Evolutionary conservation across 2,113 vertebrate species (phyloP).

Genomic region (Cyanocitta stelleri): DNA sequence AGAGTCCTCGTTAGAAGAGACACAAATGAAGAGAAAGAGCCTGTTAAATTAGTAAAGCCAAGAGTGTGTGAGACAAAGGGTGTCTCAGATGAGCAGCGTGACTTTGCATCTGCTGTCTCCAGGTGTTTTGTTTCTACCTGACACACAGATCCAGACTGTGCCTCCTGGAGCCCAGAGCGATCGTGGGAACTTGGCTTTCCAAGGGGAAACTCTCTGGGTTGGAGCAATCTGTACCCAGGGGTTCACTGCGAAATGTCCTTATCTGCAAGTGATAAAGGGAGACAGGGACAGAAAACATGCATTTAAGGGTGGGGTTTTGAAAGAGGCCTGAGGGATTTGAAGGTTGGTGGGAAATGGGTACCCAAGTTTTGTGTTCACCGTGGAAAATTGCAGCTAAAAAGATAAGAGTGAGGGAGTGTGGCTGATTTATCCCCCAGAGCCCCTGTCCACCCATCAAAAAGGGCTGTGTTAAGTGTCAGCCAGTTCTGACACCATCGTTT

Average conservation of each 20-base stretch:
- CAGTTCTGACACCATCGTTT: neutral
- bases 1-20: neutral
- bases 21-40: neutral
- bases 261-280: neutral
- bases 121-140: neutral
- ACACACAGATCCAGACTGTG: neutral
- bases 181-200: neutral
- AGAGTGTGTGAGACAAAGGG: neutral
- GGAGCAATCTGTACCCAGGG: neutral
- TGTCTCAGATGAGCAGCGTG: neutral
- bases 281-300: constrained; percentile 27
- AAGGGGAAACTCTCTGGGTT: neutral
- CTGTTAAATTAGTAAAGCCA: neutral
- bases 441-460: neutral
- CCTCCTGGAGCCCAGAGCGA: neutral
- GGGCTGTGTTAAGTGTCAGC: neutral
- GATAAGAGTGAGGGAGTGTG: neutral
- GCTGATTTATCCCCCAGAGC: neutral
- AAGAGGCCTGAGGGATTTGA: neutral
- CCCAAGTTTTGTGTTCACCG: neutral
- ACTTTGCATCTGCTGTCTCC: neutral
- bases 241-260: constrained; percentile 1
- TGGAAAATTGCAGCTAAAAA: neutral
- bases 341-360: constrained; percentile 17
- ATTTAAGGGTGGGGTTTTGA: neutral